Evolutionary conservation across 1,140 invertebrate species (phyloP), one percentile per base, ranked within the genome.

Genomic region (Drosophila suzukii): DNA sequence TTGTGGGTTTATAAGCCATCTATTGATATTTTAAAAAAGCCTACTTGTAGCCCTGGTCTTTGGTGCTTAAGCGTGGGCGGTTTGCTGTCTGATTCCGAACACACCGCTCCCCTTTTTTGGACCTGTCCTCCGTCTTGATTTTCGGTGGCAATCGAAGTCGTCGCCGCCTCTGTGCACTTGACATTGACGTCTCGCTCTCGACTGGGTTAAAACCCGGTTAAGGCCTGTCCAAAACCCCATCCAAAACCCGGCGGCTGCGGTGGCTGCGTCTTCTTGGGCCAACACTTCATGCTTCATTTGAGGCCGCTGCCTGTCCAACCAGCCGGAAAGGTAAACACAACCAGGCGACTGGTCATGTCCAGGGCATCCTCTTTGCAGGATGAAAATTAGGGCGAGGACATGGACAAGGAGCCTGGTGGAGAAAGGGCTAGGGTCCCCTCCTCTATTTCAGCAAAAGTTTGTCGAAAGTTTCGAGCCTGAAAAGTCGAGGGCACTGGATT

Each of bases 201-300:
- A 46, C n/a, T 15, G 60, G 32, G n/a, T 7, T 39, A 32, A 17
- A 34, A 17, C 8, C 49, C 13, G 24, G 27, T 32, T 30, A 13
- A 47, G 13, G 20, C 44, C 47, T 5, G 10, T 17, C 0, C 17
- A 12, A 32, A 11, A 5, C 3, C 3, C 39, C 43, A 0, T 24
- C 46, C 30, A 54, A 39, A 10, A 47, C 38, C 49, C 27, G 27
- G 15, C 27, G 34, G 46, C 49, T 75, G 75, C 61, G 55, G 76
- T 61, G 65, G 53, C 73, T 63, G 78, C 65, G 62, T 61, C 81
- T 79, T 65, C 81, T 76, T 65, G 77, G 63, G 66, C 75, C 83
- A 76, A 86, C 83, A 86, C 83, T 86, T 86, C 70, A 68, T 77
- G 83, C 75, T 86, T 88, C 83, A 80, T 83, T 86, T 86, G 80